Base-by-base conservation (phyloP, 2,113 vertebrate genomes). In the Regulus satrapa region DNA sequence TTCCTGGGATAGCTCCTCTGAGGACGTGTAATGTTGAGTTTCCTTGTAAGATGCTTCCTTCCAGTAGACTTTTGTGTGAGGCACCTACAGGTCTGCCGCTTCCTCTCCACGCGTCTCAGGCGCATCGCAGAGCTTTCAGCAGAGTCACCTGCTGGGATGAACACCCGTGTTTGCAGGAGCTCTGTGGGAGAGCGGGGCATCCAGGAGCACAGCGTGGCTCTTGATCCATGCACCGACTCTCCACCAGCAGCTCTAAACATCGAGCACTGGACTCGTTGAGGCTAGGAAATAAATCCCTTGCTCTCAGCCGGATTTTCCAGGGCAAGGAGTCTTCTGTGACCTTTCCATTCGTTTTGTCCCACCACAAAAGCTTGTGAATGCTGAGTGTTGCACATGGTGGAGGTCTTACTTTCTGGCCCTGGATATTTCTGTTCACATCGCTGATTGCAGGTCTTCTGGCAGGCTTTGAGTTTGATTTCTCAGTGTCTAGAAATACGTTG, bases 1-100 rank as follows among this genome's bases (percentile, higher is more conserved):
- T 72, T 88, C 0, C 0, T 0, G 1, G 21, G 14, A 10, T n/a
- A 2, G 17, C 36, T 52, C 19, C 48, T 75, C 43, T 55, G 52
- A 12, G 8, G 14, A 6, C 0, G 0, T 20, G 4, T 25, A 16
- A 20, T 2, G 8, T 2, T 32, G 58, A n/a, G 16, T 52, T 73
- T 64, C 32, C 32, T 58, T 38, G 3, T 38, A 29, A 29, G 25
- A 12, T 21, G 29, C 38, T 85, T 40, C 62, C 38, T 85, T 40
- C 62, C 19, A 8, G 1, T 29, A 38, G 45, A 13, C 31, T 46
- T 38, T 14, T 59, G 52, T 63, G 26, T 25, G 89, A 69, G 63
- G 84, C 6, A 2, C 5, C 0, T 31, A 6, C 23, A 34, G 21
- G 20, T 32, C 73, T 87, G 61, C 12, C 69, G 51, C 32, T 67